Percentiles rank a stretch among this genome's conserved stretches.
Conservation (phyloP, 2,113 vertebrate genomes). For the Heliornis fulica region DNA sequence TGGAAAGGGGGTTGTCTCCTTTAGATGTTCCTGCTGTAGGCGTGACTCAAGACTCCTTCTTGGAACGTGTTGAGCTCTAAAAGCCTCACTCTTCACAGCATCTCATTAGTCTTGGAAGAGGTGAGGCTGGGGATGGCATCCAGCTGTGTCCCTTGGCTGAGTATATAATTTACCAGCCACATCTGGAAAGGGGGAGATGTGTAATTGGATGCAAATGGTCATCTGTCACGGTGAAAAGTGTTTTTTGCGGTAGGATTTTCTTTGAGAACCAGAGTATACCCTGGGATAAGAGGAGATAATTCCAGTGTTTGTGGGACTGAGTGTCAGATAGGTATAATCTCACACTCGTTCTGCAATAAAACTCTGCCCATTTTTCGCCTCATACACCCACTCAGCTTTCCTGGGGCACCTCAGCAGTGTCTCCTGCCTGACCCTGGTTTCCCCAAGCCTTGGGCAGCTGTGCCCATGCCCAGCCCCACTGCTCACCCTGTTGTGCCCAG, state of each 20-base stretch:
- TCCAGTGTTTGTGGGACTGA: neutral
- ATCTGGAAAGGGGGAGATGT: neutral
- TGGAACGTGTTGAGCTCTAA: neutral
- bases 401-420: neutral
- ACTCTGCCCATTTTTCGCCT: neutral
- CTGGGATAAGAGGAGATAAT: neutral
- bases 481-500: neutral
- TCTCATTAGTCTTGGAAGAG: neutral
- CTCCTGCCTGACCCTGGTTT: neutral
- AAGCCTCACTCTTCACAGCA: neutral
- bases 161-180: neutral
- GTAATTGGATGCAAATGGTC: neutral
- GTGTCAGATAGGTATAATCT: accelerated
- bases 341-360: neutral
- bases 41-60: neutral
- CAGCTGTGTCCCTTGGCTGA: neutral
- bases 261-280: neutral
- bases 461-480: neutral
- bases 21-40: neutral
- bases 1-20: neutral
- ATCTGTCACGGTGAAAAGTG: neutral
- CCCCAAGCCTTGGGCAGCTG: accelerated
- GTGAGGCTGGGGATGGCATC: neutral
- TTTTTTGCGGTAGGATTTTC: neutral
- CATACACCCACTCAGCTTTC: accelerated